phyloP scores from a whole-genome alignment of 1,140 invertebrate genomes.

The Pantala flavescens region DNA sequence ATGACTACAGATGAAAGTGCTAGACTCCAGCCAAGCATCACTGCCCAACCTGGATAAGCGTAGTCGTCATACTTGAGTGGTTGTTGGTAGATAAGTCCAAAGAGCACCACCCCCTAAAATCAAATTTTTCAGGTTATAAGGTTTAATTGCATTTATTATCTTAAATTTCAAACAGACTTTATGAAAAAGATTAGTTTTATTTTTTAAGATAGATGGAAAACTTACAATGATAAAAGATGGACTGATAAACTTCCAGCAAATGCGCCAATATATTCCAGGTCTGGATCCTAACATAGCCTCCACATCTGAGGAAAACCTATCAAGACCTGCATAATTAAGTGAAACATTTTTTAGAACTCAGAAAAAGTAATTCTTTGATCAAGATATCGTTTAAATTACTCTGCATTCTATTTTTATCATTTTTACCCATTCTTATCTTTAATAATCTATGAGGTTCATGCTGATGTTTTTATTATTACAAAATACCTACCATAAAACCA shows the following conservation, averaged over 20 bases:
- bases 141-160: too few species aligned
- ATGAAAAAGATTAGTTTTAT: too few species aligned
- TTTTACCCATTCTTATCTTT: too few species aligned
- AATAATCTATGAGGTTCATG: too few species aligned
- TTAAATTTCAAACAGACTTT: too few species aligned
- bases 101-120: slow-evolving; percentile 57
- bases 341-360: too few species aligned
- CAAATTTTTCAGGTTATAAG: slow-evolving; percentile 22
- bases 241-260: slow-evolving; percentile 53
- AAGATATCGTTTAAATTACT: too few species aligned
- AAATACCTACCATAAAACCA: slow-evolving; percentile 73
- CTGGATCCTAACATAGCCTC: slow-evolving; percentile 48
- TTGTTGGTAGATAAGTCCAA: slow-evolving; percentile 55
- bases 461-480: neutral
- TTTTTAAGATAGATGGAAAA: too few species aligned
- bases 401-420: too few species aligned
- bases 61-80: slow-evolving; percentile 57
- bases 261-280: slow-evolving; percentile 49
- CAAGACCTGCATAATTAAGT: slow-evolving; percentile 29
- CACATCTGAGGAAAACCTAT: slow-evolving; percentile 43
- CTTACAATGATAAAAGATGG: slow-evolving; percentile 52
- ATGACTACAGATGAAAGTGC: slow-evolving; percentile 61
- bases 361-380: too few species aligned
- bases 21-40: slow-evolving; percentile 57
- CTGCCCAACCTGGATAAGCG: slow-evolving; percentile 59